Evolutionary conservation across 2,797 vertebrate genomes (phyloP), one percentile per base, ranked within the genome.

Genomic region (Loris lydekkerianus): DNA sequence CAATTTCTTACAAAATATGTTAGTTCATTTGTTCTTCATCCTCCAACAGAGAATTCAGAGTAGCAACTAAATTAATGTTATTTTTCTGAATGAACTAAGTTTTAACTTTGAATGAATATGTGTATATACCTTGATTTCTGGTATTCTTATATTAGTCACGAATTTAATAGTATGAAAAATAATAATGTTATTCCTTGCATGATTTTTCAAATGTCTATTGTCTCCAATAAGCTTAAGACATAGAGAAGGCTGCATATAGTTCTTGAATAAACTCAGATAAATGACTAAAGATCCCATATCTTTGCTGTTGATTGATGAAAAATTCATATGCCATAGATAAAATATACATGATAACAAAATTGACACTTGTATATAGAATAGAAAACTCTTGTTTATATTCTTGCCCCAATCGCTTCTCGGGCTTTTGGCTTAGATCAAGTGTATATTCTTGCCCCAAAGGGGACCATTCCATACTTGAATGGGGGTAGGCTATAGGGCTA

Each of bases 1-100:
- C 53, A 86, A 1, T 65, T 70, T 34, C 56, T 61, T 82, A 95
- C 86, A 70, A 58, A 58, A 3, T 9, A 46, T 85, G 8, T 81
- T 61, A 58, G 5, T 70, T 85, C 37, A 43, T 31, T 83, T 93
- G 15, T 63, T 76, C 81, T 76, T n/a, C 53, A 58, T 81, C 10
- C 4, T 81, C 29, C 9, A 86, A 31, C 37, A 75, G 5, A 63
- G 20, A 96, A 69, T 5, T 81, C 14, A 81, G 27, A 86, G 34
- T 65, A 56, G 49, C 23, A 84, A 75, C 7, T 84, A 96, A 91
- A 80, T 69, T 93, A 43, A 56, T 87, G 10, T 56, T 73, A 90
- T 69, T 77, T 75, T 1, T 84, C 87, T 56, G 58, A 83, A 84
- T 87, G 8, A 37, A 49, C 61, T 56, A 69, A 78, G 40, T 81